Evolutionary conservation across 2,888 invertebrate genomes (phyloP).

Genomic region (Helobdella robusta): DNA sequence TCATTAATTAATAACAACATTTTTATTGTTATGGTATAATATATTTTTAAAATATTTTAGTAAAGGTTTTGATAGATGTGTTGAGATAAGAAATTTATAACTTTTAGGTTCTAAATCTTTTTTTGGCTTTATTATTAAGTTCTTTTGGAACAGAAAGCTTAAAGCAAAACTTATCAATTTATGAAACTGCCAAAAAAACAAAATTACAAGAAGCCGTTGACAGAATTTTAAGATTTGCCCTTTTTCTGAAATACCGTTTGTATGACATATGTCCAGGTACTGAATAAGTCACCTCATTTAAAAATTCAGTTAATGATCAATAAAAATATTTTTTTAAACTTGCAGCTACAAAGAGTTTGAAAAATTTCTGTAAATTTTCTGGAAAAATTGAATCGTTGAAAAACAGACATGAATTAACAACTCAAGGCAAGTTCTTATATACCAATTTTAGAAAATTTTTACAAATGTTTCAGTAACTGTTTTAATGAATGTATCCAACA

Average conservation of each 20-base stretch:
- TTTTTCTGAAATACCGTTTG: slow-evolving; percentile 29
- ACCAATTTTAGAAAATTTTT: too few relatives aligned
- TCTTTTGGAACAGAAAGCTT: slow-evolving; percentile 94
- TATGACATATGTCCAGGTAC: too few relatives aligned
- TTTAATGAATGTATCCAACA: too few relatives aligned
- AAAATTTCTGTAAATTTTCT: too few relatives aligned
- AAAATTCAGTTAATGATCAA: too few relatives aligned
- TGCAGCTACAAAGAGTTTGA: too few relatives aligned
- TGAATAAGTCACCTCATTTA: too few relatives aligned
- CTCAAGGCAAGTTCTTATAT: too few relatives aligned
- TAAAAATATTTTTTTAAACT: too few relatives aligned
- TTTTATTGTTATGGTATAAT: background rate
- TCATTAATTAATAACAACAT: background rate
- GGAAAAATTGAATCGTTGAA: too few relatives aligned
- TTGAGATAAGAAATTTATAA: background rate
- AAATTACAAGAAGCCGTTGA: slow-evolving; percentile 95
- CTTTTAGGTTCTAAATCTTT: slow-evolving; percentile 85
- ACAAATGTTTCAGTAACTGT: too few relatives aligned
- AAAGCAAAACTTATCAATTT: slow-evolving; percentile 62
- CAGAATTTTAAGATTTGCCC: slow-evolving; percentile 59
- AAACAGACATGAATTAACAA: too few relatives aligned
- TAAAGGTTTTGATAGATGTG: background rate
- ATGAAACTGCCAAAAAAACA: slow-evolving; percentile 76
- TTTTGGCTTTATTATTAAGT: slow-evolving; percentile 97
- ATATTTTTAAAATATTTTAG: background rate